A percentile compares a stretch with the other conserved stretches of the same genome.
Conservation (phyloP, 1,140 invertebrate genomes). For the Drosophila gunungcola region DNA sequence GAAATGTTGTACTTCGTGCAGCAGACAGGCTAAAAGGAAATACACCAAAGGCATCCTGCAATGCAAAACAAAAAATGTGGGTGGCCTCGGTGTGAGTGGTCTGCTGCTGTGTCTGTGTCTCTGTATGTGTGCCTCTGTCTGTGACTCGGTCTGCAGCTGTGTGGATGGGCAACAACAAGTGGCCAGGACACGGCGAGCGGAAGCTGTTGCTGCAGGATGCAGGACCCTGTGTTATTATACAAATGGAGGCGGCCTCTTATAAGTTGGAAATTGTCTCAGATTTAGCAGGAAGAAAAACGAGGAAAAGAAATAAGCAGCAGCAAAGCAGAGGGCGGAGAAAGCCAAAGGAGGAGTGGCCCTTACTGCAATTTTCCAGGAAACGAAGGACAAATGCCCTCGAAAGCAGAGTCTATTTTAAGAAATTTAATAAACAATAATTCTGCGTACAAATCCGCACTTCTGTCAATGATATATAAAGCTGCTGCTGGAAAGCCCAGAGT, state of each 20-base stretch:
- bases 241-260: slow-evolving; percentile 70
- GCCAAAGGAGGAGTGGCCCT: not conserved
- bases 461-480: too few species aligned
- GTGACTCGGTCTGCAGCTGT: not conserved
- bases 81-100: not conserved
- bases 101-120: not conserved
- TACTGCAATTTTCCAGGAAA: slow-evolving; percentile 3
- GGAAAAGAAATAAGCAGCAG: slow-evolving; percentile 3
- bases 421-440: slow-evolving; percentile 25
- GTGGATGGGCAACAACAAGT: slow-evolving; percentile 68
- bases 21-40: slow-evolving; percentile 73
- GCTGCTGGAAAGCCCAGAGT: not conserved
- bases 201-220: slow-evolving; percentile 62
- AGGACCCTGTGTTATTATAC: slow-evolving; percentile 73
- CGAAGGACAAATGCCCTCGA: slow-evolving; percentile 29
- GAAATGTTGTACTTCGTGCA: slow-evolving; percentile 73
- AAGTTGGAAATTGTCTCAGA: slow-evolving; percentile 81
- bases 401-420: not conserved
- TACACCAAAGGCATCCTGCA: slow-evolving; percentile 70
- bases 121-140: not conserved
- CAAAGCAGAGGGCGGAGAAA: not conserved
- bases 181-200: slow-evolving; percentile 64
- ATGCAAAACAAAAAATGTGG: slow-evolving; percentile 50
- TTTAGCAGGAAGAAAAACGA: slow-evolving; percentile 57
- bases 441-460: not conserved